Evolutionary conservation across 2,797 vertebrate species (phyloP).

Genomic region (Cephalopachus bancanus): DNA sequence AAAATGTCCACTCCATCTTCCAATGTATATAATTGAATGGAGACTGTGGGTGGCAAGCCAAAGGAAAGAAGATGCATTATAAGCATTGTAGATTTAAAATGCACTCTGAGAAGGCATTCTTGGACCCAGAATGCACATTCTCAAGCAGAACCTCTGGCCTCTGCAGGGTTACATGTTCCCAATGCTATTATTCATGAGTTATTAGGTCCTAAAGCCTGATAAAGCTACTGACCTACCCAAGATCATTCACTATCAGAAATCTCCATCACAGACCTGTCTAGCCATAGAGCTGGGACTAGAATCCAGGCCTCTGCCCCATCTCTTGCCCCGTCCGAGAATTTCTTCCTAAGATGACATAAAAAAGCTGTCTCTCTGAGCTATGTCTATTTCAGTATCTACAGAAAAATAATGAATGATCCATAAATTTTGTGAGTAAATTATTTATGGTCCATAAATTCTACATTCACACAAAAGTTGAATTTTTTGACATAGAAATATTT

Average conservation of each 20-base stretch:
- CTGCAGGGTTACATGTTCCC: not conserved
- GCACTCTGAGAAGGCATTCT: rapidly evolving
- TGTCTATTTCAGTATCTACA: not conserved
- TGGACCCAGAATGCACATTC: not conserved
- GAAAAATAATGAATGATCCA: not conserved
- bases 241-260: not conserved
- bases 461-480: not conserved
- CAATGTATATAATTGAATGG: no score
- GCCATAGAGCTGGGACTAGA: no score
- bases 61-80: no score
- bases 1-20: not conserved
- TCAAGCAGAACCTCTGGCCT: rapidly evolving
- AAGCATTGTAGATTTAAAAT: not conserved
- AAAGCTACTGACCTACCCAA: not conserved
- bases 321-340: rapidly evolving
- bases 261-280: no score
- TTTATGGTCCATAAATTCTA: not conserved
- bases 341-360: no score
- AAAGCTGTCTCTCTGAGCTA: not conserved
- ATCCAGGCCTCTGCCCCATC: rapidly evolving
- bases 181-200: not conserved
- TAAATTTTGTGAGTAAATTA: no score
- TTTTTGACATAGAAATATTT: not conserved
- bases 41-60: not conserved
- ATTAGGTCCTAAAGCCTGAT: not conserved